Base-by-base conservation (phyloP, 92 coral and sea anemone genomes). In the Palythoa heliodiscus region DNA sequence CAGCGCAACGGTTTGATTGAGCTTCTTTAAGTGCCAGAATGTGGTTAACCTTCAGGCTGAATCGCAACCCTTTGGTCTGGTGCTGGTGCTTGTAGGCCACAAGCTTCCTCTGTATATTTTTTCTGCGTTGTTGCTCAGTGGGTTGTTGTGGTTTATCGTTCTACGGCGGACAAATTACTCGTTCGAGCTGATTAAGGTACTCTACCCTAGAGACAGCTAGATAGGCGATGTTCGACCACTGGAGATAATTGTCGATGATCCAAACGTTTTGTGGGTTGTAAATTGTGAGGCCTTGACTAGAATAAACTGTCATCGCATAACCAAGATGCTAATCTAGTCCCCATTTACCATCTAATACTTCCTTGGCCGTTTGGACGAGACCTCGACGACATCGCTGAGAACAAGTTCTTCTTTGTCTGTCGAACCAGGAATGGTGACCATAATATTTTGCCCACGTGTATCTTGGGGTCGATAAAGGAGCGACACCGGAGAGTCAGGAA, bases 281-380 rank as follows among this genome's bases (percentile, higher is more conserved):
- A n/a, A 63, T 60, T 2, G 86, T 82, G 38, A 82, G 76, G 2
- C 86, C 76, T 10, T 82, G 76, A 24, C 83, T 78, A 4, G 71
- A 60, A 29, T 60, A 71, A 2, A 38, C 57, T 7, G 55, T 60
- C 11, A 58, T 38, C 0, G 71, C 57, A 37, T 77, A 77, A 2
- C 55, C 71, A 8, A 60, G 38, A 3, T 3, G 1, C 71, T 54
- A 58, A 63, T 77, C 71, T 10, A 12, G 15, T 24, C 67, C 64
- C 40, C 17, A 23, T 19, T 35, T 6, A 1, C 23, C 43, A 9
- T 8, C 29, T 0, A 75, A n/a, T 2, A 9, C 63, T 12, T 16
- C 22, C 1, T 17, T 22, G 10, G 76, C 35, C 1, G 12, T 8
- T 11, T 25, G 39, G 15, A 85, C 20, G 88, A 11, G 11, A 86